Conservation (phyloP, 2,113 vertebrate species). For the Colistium nudipinnis region DNA sequence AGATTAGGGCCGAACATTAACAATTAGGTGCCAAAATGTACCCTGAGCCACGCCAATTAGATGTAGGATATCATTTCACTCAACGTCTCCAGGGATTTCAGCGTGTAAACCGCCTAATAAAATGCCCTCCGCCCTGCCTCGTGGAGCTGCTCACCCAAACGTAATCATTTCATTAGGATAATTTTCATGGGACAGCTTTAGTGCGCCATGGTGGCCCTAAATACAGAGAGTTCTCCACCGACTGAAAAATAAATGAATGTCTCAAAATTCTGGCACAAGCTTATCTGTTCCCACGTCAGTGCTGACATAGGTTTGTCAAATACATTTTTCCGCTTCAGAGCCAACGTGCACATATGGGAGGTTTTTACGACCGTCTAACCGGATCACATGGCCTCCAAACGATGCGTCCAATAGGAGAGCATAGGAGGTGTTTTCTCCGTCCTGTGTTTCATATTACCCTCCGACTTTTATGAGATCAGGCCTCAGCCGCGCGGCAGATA, state of each 20-base stretch:
- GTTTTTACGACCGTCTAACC: constrained; percentile 23
- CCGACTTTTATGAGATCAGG: constrained; percentile 50
- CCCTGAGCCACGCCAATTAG: background rate
- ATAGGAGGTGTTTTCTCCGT: constrained; percentile 23
- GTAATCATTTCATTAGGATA: background rate
- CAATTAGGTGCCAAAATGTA: background rate
- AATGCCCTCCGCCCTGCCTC: constrained; percentile 2
- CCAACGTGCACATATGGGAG: background rate
- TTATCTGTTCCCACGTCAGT: background rate
- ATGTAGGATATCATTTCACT: constrained; percentile 1
- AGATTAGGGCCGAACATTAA: background rate
- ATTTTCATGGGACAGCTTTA: background rate
- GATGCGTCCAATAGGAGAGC: background rate
- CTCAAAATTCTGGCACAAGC: background rate
- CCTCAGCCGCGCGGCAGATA: constrained; percentile 16
- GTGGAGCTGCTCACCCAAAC: constrained; percentile 5
- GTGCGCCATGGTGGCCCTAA: background rate
- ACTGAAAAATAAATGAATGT: background rate
- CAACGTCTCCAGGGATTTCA: background rate
- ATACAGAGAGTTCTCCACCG: background rate
- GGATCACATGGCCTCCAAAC: background rate
- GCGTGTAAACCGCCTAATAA: background rate
- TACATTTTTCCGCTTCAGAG: constrained; percentile 1
- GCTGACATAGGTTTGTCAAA: constrained; percentile 12
- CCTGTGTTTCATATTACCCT: constrained; percentile 55